phyloP scores from a whole-genome alignment of 2,888 invertebrate species.

The Tetragonula carbonaria region DNA sequence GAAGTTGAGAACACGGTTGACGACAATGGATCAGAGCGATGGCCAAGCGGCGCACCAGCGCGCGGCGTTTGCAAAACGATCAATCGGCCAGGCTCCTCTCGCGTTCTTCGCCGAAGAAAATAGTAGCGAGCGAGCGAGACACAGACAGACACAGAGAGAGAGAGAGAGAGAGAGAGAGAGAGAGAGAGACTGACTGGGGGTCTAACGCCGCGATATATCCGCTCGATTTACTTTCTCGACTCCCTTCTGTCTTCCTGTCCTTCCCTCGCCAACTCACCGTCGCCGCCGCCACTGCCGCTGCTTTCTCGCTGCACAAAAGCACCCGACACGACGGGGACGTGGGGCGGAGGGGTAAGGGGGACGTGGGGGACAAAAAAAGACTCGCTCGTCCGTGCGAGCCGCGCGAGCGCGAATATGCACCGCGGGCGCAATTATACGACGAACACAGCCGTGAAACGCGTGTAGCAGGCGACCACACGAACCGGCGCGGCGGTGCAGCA shows the following conservation, averaged over 20 bases:
- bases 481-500: background rate
- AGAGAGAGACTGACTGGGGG: constrained; percentile 10
- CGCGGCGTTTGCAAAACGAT: constrained; percentile 61
- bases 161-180: constrained; percentile 17
- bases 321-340: constrained; percentile 29
- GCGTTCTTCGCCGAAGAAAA: constrained; percentile 58
- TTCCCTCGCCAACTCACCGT: constrained; percentile 52
- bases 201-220: constrained; percentile 71
- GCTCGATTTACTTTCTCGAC: constrained; percentile 73
- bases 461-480: constrained; percentile 49
- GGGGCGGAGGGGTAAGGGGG: constrained; percentile 12
- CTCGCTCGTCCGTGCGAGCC: constrained; percentile 68
- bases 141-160: background rate
- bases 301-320: constrained; percentile 69
- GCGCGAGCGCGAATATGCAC: constrained; percentile 64
- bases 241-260: constrained; percentile 75
- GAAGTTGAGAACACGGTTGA: constrained; percentile 53
- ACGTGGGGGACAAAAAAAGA: constrained; percentile 65
- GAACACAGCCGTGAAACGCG: constrained; percentile 59
- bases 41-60: constrained; percentile 35
- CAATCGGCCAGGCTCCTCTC: constrained; percentile 53
- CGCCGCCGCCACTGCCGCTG: constrained; percentile 45
- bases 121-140: constrained; percentile 15
- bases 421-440: constrained; percentile 70
- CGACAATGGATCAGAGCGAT: constrained; percentile 54